Evolutionary conservation across 2,888 invertebrate genomes (phyloP), one percentile per base, ranked within the genome.

Genomic region (Drepanosiphum platanoidis): DNA sequence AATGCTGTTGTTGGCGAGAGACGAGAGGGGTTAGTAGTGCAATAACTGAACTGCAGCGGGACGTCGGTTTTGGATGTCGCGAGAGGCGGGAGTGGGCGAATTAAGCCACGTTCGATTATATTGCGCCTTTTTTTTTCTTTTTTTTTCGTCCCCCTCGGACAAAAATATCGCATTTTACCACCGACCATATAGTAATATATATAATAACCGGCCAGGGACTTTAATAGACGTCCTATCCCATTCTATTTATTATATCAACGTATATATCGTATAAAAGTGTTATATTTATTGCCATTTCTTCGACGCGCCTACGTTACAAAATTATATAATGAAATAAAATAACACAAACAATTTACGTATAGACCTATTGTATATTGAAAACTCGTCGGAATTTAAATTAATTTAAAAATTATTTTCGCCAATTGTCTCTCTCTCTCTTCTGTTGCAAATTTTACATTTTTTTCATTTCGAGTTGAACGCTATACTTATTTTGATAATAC

Each of bases 101-200:
- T 82, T 66, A 74, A 83, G 66, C 72, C 61, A 11, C 72, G 61
- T 83, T 83, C 74, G 61, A 75, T 83, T 75, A 83, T 75, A 83
- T 74, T 83, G 66, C 13, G 66, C 75, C 39, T 83, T 83, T 83
- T 83, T n/a, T n/a, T n/a, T n/a, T n/a, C n/a, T n/a, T n/a, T n/a
- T n/a, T n/a, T n/a, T 42, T 52, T 18, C 22, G 22, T 36, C 46
- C 30, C 66, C 74, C 34, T 36, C 8, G 15, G n/a, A 27, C 46
- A 46, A 46, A 27, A 80, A 70, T 70, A 80, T 52, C 27, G 27
- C 27, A 52, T 70, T 58, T 36, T 46, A 79, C 68, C 46, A 32
- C 46, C 30, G 70, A 13, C 36, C n/a, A 36, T n/a, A 8, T n/a
- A 8, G 3, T 58, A 22, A 36, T 27, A 32, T 61, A 9, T n/a